Conservation (phyloP, 2,113 vertebrate species). For the Xiphophorus hellerii region DNA sequence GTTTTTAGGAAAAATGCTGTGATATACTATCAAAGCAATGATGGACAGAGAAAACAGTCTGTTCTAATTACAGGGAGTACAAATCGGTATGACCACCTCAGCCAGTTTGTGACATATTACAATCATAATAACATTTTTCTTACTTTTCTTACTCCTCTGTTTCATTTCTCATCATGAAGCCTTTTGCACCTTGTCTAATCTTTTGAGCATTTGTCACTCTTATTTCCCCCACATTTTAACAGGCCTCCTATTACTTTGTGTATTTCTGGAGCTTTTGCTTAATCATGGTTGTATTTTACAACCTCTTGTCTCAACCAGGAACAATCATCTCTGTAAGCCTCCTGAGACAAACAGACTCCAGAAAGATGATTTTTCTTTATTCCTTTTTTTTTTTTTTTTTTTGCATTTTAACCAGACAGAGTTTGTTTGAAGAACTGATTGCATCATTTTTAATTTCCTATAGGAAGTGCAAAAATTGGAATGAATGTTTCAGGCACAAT, state of each 20-base stretch:
- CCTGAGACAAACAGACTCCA: background rate
- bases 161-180: too few species aligned
- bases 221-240: too few species aligned
- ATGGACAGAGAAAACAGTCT: background rate
- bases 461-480: slow-evolving; percentile 11
- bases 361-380: background rate
- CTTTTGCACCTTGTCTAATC: too few species aligned
- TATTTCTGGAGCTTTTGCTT: background rate
- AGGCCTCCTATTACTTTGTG: background rate
- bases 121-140: too few species aligned
- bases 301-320: background rate
- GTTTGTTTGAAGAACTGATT: background rate
- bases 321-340: background rate
- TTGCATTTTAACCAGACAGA: background rate
- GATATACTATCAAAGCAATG: background rate
- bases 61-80: background rate
- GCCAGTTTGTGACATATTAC: too few species aligned
- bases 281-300: background rate
- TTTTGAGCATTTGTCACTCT: too few species aligned
- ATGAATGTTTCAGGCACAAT: slow-evolving; percentile 2
- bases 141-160: too few species aligned
- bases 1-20: background rate
- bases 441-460: background rate
- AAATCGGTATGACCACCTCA: too few species aligned
- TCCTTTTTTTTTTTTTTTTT: background rate